A percentile compares a stretch with the other conserved stretches of the same genome.
These are phyloP conservation scores for Anas bahamensis DNA, from an alignment of 2,797 vertebrate genomes.

Conservation along the genomic window DNA sequence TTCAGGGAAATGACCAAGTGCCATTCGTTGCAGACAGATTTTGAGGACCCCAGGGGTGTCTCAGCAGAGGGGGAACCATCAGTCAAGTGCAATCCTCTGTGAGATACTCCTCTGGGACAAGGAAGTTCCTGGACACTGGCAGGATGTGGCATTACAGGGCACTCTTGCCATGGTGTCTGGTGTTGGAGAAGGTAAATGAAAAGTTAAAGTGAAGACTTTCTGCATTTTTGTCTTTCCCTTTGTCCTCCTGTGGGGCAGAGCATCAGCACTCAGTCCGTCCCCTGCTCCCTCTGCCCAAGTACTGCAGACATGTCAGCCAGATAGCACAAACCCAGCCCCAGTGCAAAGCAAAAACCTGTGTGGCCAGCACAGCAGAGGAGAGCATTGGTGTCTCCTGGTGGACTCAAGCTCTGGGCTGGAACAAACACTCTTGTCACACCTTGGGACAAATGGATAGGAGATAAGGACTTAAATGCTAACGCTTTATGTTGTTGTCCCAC, in stretches of 20 bases:
- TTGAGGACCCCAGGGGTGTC: background rate
- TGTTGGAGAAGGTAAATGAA: background rate
- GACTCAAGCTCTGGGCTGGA: background rate
- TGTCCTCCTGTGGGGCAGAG: background rate
- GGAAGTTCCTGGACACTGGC: background rate
- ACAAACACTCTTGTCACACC: background rate
- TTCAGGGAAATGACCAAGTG: background rate
- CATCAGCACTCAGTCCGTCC: background rate
- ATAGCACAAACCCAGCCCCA: background rate
- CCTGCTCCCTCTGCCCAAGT: background rate
- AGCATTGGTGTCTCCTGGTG: background rate
- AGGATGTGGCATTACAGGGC: background rate
- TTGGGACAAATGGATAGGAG: background rate
- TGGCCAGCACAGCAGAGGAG: background rate
- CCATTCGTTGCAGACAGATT: background rate
- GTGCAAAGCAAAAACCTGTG: background rate
- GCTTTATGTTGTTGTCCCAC: background rate
- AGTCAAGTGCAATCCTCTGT: background rate
- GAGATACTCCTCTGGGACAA: background rate
- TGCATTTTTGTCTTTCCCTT: background rate
- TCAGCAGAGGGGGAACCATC: background rate
- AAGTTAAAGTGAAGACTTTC: background rate
- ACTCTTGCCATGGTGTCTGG: background rate
- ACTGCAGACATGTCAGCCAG: rapidly evolving
- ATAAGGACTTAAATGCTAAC: background rate